phyloP scores from a whole-genome alignment of 2,888 invertebrate species.

The Leptopilina drosophilae region DNA sequence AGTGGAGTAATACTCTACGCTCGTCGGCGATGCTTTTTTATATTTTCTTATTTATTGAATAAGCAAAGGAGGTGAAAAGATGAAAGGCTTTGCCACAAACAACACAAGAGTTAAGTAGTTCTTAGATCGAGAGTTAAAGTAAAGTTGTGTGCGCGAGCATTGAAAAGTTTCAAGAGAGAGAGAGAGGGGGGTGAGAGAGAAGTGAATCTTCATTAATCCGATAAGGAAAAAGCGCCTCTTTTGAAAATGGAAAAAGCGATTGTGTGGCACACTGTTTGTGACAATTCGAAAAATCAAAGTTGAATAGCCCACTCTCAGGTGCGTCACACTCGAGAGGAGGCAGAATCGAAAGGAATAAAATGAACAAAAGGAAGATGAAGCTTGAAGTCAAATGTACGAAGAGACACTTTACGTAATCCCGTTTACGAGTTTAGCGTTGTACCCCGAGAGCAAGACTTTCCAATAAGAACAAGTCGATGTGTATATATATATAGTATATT shows the following conservation, averaged over 20 bases:
- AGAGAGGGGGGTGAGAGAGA: too few relatives aligned
- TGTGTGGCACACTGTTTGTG: neutral
- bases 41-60: constrained; percentile 5
- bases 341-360: constrained; percentile 10
- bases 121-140: neutral
- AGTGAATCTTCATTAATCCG: constrained; percentile 33
- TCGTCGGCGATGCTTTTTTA: neutral
- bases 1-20: neutral
- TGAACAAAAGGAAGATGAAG: constrained; percentile 32
- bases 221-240: neutral
- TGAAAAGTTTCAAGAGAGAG: neutral
- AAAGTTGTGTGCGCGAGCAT: neutral
- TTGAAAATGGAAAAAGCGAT: neutral
- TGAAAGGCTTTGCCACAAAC: constrained; percentile 11
- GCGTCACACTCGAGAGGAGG: neutral
- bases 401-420: constrained; percentile 37
- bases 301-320: constrained; percentile 14
- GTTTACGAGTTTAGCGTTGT: constrained; percentile 40
- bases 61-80: neutral
- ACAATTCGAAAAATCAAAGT: constrained; percentile 7
- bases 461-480: constrained; percentile 43
- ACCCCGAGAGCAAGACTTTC: constrained; percentile 32
- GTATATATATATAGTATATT: constrained; percentile 6
- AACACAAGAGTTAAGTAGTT: neutral
- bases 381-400: constrained; percentile 21